Base-by-base conservation (phyloP, 2,888 invertebrate genomes). In the Lottia gigantea region DNA sequence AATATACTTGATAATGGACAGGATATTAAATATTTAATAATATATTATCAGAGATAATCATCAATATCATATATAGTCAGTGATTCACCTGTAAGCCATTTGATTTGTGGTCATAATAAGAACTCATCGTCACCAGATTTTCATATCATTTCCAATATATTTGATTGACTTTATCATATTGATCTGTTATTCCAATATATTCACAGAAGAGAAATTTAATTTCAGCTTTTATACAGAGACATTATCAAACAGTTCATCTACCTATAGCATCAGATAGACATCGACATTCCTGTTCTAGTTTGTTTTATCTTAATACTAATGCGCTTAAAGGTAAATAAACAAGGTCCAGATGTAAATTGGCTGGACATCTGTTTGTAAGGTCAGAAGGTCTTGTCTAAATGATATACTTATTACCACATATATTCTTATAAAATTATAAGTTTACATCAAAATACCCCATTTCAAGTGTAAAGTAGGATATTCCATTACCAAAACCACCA, bases 171-270 rank as follows among this genome's bases (percentile, higher is more conserved):
- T 62, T 26, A 7, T 26, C 25, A 11, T 40, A 40, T 40, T 40
- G 40, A 40, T 40, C 40, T 40, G 40, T 40, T 40, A 40, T 40
- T 40, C 40, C 40, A 40, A 40, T 8, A 40, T 40, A 40, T 40
- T 40, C 40, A 40, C 40, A 6, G 40, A 8, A 40, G 40, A 40
- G 40, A 40, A 40, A 40, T 40, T 40, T 40, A 40, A 40, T 78
- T 79, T 64, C 79, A 81, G 80, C 78, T 16, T 72, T 79, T 47
- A 66, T 82, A 66, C 82, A 85, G 62, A 78, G 83, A 23, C 82
- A 85, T 66, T 85, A 85, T 72, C 73, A 80, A 65, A 85, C 85
- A 1, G 83, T 85, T 40, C 84, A 85, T 66, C 74, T 85, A 61
- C 85, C 85, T 1, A 76, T 85, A 31, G 81, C 78, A 61, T 74